Evolutionary conservation across 2,113 vertebrate genomes (phyloP), one percentile per base, ranked within the genome.

Genomic region (Brachirus orientalis): DNA sequence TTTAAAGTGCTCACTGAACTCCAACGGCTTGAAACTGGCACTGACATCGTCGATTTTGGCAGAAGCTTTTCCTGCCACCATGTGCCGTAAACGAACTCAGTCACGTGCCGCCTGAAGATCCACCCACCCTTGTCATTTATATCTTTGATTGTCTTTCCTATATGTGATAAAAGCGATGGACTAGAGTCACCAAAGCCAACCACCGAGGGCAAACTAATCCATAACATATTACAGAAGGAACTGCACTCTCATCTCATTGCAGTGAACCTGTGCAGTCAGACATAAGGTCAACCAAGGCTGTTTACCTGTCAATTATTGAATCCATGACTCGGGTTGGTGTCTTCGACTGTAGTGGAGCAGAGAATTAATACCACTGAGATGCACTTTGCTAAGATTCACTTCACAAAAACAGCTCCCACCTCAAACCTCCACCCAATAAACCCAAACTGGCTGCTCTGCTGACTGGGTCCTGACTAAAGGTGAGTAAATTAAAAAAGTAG

Each of bases 371-470:
- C 36, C 38, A 54, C 65, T 35, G 11, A 28, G 46, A 60, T 63
- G 61, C 61, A 58, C 44, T 68, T 54, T 4, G 72, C 63, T 63
- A 63, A 75, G 79, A 85, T 78, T 86, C 75, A 84, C 64, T 62
- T 79, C 67, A 85, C 69, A 61, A 46, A 19, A 61, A 77, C 47
- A 69, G 28, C 28, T 28, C 28, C 37, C 37, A 4, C 37, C 37
- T 55, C 74, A 77, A 78, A 48, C 20, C 17, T 20, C 62, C 64
- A 40, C 77, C 85, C 75, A 75, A 87, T 87, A 75, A 40, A 7
- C 18, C 69, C 58, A 77, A 86, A 85, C 87, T 75, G 75, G 48
- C 69, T 47, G 55, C 57, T 9, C 16, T 63, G 68, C 53, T 20
- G 44, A 69, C 72, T 71, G 57, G 78, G 36, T 80, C 69, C 56